A percentile compares a stretch with the other conserved stretches of the same genome.
Evolutionary conservation across 2,888 invertebrate genomes (phyloP).

Genomic region (Thera obeliscata): DNA sequence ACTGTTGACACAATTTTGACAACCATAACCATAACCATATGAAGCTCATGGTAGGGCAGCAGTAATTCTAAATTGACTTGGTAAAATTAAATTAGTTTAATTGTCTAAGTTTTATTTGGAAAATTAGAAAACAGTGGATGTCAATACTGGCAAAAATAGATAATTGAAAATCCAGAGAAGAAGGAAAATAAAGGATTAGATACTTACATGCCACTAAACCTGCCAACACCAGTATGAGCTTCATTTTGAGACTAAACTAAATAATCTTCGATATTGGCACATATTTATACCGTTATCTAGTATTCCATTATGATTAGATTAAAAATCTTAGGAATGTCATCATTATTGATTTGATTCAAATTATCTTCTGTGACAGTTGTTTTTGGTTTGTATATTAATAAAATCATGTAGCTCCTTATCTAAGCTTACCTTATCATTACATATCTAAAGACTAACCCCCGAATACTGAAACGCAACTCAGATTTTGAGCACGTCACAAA

Average conservation of each 20-base stretch:
- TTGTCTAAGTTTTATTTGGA: no score
- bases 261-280: background rate
- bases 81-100: no score
- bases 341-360: background rate
- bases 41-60: no score
- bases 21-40: no score
- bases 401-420: background rate
- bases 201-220: conserved; percentile 20
- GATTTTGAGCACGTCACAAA: no score
- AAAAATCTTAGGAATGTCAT: background rate
- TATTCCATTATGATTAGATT: background rate
- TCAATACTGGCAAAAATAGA: no score
- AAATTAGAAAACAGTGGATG: no score
- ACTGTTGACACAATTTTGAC: no score
- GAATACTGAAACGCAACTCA: no score
- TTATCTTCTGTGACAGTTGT: background rate
- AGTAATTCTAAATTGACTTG: no score
- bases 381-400: background rate
- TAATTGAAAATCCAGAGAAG: no score
- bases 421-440: background rate
- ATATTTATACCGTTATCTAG: conserved; percentile 4
- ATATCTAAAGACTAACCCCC: no score
- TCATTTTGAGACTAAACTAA: conserved; percentile 16
- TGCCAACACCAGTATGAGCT: conserved; percentile 16
- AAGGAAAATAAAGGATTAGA: background rate